A percentile compares a stretch with the other conserved stretches of the same genome.
These are phyloP conservation scores for Agriotes lineatus DNA, from an alignment of 2,888 invertebrate genomes.

Conservation along the genomic window DNA sequence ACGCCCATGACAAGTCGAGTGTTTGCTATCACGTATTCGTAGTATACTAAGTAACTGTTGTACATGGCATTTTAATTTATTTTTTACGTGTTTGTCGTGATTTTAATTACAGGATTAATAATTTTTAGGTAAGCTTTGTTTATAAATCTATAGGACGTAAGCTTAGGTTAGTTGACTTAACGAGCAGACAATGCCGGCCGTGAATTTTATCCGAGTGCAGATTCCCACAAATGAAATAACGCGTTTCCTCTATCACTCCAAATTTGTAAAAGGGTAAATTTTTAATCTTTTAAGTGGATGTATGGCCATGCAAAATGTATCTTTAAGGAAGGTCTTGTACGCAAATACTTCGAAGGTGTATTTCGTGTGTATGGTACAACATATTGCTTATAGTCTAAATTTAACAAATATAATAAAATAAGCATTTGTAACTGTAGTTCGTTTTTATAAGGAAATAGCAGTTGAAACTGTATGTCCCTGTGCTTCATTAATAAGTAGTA, in stretches of 20 bases:
- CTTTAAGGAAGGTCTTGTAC: too few species aligned
- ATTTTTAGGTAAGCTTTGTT: slow-evolving; percentile 10
- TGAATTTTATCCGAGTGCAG: background rate
- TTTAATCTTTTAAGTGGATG: background rate
- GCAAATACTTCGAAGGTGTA: too few species aligned
- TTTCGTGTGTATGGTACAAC: too few species aligned
- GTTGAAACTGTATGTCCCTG: too few species aligned
- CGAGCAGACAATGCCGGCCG: slow-evolving; percentile 1
- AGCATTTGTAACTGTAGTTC: too few species aligned
- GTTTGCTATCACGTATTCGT: slow-evolving; percentile 7
- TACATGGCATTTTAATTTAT: slow-evolving; percentile 16
- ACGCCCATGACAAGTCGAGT: slow-evolving; percentile 32
- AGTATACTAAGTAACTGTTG: slow-evolving; percentile 1
- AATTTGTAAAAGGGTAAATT: background rate
- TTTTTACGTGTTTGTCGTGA: slow-evolving; percentile 4
- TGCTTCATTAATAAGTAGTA: too few species aligned
- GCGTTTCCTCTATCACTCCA: too few species aligned
- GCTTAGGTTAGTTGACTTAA: background rate
- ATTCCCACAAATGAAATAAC: background rate
- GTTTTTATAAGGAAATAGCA: too few species aligned
- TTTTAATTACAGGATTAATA: slow-evolving; percentile 19
- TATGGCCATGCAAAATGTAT: too few species aligned
- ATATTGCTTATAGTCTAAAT: too few species aligned
- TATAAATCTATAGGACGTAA: background rate
- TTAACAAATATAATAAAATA: too few species aligned